A percentile compares a stretch with the other conserved stretches of the same genome.
Conservation (phyloP, 64 coral and sea anemone genomes). For the Montipora cactus region DNA sequence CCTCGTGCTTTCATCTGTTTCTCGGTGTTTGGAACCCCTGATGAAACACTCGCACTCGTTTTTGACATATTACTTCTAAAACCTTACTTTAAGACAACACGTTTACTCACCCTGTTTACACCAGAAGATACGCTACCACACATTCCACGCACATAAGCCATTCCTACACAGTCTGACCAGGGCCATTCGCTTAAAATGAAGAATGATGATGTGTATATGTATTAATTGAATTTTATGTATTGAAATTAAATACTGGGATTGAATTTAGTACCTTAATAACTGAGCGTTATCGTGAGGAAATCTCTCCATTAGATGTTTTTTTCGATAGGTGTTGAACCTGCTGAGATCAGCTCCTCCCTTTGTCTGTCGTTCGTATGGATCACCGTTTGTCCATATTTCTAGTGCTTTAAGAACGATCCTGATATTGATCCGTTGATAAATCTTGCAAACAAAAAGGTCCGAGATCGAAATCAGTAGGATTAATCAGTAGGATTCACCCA, state of each 20-base stretch:
- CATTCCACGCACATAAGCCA: slow-evolving; percentile 70
- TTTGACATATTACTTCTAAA: no score
- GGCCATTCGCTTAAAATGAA: slow-evolving; percentile 29
- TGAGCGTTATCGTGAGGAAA: slow-evolving; percentile 87
- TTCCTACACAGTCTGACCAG: slow-evolving; percentile 55
- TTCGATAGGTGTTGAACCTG: slow-evolving; percentile 61
- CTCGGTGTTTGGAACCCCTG: no score
- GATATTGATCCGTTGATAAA: slow-evolving; percentile 86
- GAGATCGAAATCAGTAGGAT: background rate
- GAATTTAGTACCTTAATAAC: slow-evolving; percentile 57
- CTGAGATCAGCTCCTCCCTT: slow-evolving; percentile 55
- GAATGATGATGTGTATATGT: background rate
- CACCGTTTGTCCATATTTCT: slow-evolving; percentile 89
- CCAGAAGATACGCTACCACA: slow-evolving; percentile 57
- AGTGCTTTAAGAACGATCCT: slow-evolving; percentile 60
- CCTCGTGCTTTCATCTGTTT: no score
- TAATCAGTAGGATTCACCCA: no score
- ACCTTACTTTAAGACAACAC: background rate
- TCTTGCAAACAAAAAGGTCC: slow-evolving; percentile 33
- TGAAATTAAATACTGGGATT: background rate
- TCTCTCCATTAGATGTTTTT: slow-evolving; percentile 26
- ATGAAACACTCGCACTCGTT: no score
- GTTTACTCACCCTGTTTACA: slow-evolving; percentile 69
- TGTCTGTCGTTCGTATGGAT: slow-evolving; percentile 51
- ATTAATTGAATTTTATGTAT: no score